Conservation (phyloP, 1,140 invertebrate genomes). For the Ceratina japonica region DNA sequence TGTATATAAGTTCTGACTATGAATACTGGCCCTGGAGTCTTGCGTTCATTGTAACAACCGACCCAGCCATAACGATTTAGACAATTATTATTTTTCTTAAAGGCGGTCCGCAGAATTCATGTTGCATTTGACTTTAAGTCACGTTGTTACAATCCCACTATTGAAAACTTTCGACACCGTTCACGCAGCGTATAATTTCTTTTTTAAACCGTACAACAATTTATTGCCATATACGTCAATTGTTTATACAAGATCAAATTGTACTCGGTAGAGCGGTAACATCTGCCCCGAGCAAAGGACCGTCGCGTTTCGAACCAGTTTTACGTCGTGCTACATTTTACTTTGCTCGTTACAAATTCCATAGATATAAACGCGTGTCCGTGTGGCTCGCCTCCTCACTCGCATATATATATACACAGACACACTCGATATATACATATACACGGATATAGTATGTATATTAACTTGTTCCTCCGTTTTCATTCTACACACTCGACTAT, state of each 20-base stretch:
- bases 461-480: conserved; percentile 27
- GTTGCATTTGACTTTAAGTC: too few species aligned
- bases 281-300: conserved; percentile 55
- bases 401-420: conserved; percentile 31
- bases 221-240: neutral
- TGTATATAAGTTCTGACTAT: too few species aligned
- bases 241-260: conserved; percentile 48
- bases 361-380: conserved; percentile 34
- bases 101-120: too few species aligned
- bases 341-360: neutral
- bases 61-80: too few species aligned
- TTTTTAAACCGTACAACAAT: neutral
- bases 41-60: too few species aligned
- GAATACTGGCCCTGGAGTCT: too few species aligned
- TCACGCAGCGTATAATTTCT: neutral
- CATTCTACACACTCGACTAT: conserved; percentile 45
- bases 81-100: too few species aligned
- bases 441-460: conserved; percentile 55
- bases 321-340: neutral
- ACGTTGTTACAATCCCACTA: too few species aligned
- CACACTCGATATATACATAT: conserved; percentile 30
- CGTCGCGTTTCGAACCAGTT: conserved; percentile 14
- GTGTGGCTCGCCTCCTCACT: conserved; percentile 1
- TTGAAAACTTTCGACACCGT: too few species aligned
- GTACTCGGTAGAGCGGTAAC: conserved; percentile 55